Base-by-base conservation (phyloP, 2,888 invertebrate genomes). In the Andrena minutula region DNA sequence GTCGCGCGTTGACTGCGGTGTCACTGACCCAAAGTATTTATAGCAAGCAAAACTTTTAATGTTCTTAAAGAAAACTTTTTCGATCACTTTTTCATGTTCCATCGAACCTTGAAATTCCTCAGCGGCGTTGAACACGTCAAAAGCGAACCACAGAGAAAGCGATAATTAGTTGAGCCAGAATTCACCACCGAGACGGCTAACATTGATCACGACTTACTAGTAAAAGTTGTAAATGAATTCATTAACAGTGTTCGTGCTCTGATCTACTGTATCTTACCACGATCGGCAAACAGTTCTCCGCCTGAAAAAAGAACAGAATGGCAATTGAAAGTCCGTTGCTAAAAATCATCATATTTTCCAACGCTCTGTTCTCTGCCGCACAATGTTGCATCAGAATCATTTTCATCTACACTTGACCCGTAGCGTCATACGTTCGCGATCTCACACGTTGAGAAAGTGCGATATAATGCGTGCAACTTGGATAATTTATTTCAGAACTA, bases 111-210 rank as follows among this genome's bases (percentile, higher is more conserved):
- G 7, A 12, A 23, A 7, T 12, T 47, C 41, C 16, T 47, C 16
- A 41, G 23, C 4, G 26, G 47, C 41, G 26, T 41, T 20, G 65
- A 65, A 28, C n/a, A 7, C 41, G 47, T 8, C 26, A 8, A 47
- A 26, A 28, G 47, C 2, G 47, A 65, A 16, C n/a, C 47, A 65
- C n/a, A 23, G 47, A 47, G 65, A 65, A 65, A 65, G 65, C 47
- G 26, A 65, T 41, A 47, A 47, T 65, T 65, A 65, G 41, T 65
- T 26, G 47, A 47, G 65, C 35, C 16, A 65, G 28, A 65, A 26
- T 65, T 47, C 16, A 49, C 20, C 47, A 41, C 16, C 28, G 28
- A 28, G 47, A 28, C 47, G 10, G n/a, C 8, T 26, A 23, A 35
- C 23, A 23, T 8, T 20, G 41, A 41, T 41, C 41, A 5, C 41